phyloP scores from a whole-genome alignment of 2,113 vertebrate genomes.

The Saccopteryx bilineata region DNA sequence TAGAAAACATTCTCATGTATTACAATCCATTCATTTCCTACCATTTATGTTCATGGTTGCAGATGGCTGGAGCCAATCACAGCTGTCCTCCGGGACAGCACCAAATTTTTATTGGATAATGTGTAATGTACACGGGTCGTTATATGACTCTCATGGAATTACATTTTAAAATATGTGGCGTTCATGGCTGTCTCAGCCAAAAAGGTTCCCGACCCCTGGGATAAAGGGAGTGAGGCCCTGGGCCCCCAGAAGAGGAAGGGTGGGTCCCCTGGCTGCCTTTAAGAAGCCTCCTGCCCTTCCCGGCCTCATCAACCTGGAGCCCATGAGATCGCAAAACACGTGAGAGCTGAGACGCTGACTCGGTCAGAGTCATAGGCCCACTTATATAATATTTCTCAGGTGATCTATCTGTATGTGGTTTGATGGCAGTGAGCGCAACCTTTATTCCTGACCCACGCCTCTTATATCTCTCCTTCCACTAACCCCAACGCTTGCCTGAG shows the following conservation, averaged over 20 bases:
- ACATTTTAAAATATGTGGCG: too few relatives aligned
- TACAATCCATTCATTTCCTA: too few relatives aligned
- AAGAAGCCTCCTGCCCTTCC: not conserved
- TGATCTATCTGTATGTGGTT: not conserved
- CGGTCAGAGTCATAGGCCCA: not conserved
- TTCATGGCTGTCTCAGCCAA: too few relatives aligned
- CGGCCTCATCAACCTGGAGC: not conserved
- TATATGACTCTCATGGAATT: too few relatives aligned
- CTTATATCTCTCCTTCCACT: not conserved
- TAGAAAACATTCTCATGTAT: too few relatives aligned
- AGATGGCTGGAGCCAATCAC: too few relatives aligned
- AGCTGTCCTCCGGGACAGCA: too few relatives aligned
- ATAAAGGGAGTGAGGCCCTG: not conserved
- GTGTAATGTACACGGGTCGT: too few relatives aligned
- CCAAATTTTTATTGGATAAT: too few relatives aligned
- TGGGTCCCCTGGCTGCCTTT: not conserved
- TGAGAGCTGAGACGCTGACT: conserved; percentile 39
- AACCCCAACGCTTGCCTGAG: not conserved
- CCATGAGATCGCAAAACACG: not conserved
- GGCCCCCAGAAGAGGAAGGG: not conserved
- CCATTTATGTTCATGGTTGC: too few relatives aligned
- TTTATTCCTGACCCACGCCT: not conserved
- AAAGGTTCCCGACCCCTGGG: too few relatives aligned
- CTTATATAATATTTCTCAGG: not conserved
- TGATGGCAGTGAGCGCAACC: not conserved